A percentile compares a stretch with the other conserved stretches of the same genome.
These are phyloP conservation scores for Paratrypauchen microcephalus DNA, from an alignment of 2,797 vertebrate genomes.

Conservation along the genomic window DNA sequence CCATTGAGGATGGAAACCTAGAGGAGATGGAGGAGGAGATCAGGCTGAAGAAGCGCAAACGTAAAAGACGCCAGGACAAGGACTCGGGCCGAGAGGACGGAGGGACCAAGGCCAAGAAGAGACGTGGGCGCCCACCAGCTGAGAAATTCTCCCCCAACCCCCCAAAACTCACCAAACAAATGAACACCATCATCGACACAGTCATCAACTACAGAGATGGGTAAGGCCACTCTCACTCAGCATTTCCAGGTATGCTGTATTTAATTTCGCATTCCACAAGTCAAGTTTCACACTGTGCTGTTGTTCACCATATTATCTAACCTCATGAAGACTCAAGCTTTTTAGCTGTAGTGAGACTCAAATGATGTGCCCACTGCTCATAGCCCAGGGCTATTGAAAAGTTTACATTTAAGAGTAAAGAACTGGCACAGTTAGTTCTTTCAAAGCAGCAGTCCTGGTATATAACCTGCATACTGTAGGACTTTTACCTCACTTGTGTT, in stretches of 20 bases:
- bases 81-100: conserved; percentile 87
- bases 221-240: conserved; percentile 62
- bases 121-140: conserved; percentile 91
- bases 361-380: background rate
- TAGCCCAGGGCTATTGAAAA: background rate
- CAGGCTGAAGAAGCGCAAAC: conserved; percentile 93
- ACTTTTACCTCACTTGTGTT: background rate
- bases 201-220: conserved; percentile 98
- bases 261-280: background rate
- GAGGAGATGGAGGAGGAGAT: conserved; percentile 99
- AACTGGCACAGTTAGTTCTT: background rate
- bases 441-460: background rate
- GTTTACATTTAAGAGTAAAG: background rate
- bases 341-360: background rate
- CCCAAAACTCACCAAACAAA: conserved; percentile 94
- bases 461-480: background rate
- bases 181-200: conserved; percentile 94
- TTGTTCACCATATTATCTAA: background rate
- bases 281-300: background rate
- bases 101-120: conserved; percentile 89
- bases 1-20: conserved; percentile 96
- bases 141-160: conserved; percentile 96
- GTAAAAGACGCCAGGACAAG: conserved; percentile 90
- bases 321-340: background rate
- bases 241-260: background rate